Percentiles rank a stretch among this genome's conserved stretches.
phyloP scores from a whole-genome alignment of 2,888 invertebrate species.

The Erynnis tages region DNA sequence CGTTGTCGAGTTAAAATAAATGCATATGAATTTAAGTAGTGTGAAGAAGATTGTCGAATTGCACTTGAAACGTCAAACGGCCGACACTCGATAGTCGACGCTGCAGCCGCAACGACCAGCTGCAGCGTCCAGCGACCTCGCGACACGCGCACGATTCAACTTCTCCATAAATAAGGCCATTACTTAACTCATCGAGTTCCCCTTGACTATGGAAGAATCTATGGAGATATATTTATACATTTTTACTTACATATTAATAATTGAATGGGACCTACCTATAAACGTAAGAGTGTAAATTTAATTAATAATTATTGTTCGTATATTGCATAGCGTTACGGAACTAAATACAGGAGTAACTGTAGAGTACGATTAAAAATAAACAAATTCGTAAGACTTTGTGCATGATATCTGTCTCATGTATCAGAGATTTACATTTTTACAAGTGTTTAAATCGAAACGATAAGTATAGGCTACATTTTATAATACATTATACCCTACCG shows the following conservation, averaged over 20 bases:
- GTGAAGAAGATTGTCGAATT: slow-evolving; percentile 42
- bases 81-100: no score
- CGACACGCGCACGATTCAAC: slow-evolving; percentile 40
- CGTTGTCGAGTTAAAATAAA: slow-evolving; percentile 32
- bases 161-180: slow-evolving; percentile 69
- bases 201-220: slow-evolving; percentile 61
- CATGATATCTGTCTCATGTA: slow-evolving; percentile 64
- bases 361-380: slow-evolving; percentile 45
- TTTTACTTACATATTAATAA: slow-evolving; percentile 74
- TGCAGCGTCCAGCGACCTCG: no score
- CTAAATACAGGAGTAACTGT: slow-evolving; percentile 49
- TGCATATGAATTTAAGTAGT: slow-evolving; percentile 39
- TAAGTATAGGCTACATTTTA: slow-evolving; percentile 64
- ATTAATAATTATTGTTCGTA: slow-evolving; percentile 68
- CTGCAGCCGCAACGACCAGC: no score
- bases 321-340: slow-evolving; percentile 55
- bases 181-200: slow-evolving; percentile 49
- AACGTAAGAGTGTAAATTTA: slow-evolving; percentile 54
- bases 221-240: slow-evolving; percentile 72
- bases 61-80: slow-evolving; percentile 58
- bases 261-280: slow-evolving; percentile 78
- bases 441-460: slow-evolving; percentile 60
- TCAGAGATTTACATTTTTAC: slow-evolving; percentile 69
- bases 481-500: slow-evolving; percentile 66
- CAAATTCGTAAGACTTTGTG: slow-evolving; percentile 71